Evolutionary conservation across 2,888 invertebrate species (phyloP).

Genomic region (Synergus itoensis): DNA sequence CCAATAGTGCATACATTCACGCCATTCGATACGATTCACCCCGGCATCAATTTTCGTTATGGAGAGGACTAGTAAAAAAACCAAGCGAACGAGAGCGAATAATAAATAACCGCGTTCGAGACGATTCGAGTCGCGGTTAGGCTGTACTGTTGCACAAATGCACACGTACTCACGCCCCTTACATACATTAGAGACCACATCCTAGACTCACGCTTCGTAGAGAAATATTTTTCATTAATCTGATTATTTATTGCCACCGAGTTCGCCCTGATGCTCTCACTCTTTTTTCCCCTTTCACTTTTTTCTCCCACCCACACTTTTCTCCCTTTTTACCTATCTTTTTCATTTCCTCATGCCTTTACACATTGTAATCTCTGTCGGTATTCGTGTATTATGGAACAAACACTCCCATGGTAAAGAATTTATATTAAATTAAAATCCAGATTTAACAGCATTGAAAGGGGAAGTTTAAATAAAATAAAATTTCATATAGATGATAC

Average conservation of each 20-base stretch:
- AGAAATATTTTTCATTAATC: conserved; percentile 73
- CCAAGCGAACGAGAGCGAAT: conserved; percentile 27
- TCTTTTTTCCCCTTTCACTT: background rate
- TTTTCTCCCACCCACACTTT: conserved; percentile 4
- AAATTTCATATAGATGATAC: no score
- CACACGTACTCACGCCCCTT: conserved; percentile 9
- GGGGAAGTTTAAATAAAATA: no score
- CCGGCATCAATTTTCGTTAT: conserved; percentile 7
- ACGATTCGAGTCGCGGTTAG: conserved; percentile 26
- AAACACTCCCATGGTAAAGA: background rate
- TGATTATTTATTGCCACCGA: conserved; percentile 71
- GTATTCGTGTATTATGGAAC: background rate
- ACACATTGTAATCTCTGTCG: background rate
- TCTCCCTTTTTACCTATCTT: background rate
- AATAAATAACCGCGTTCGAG: conserved; percentile 34
- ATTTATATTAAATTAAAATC: no score
- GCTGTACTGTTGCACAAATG: conserved; percentile 9
- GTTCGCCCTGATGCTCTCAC: conserved; percentile 49
- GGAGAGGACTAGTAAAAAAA: background rate
- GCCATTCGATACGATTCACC: conserved; percentile 5
- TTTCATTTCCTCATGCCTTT: background rate
- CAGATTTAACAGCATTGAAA: no score
- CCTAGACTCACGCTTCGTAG: conserved; percentile 15
- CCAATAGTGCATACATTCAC: background rate
- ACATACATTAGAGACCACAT: conserved; percentile 3